These are phyloP conservation scores for Coilia nasus DNA, from an alignment of 2,797 vertebrate species.

Conservation along the genomic window DNA sequence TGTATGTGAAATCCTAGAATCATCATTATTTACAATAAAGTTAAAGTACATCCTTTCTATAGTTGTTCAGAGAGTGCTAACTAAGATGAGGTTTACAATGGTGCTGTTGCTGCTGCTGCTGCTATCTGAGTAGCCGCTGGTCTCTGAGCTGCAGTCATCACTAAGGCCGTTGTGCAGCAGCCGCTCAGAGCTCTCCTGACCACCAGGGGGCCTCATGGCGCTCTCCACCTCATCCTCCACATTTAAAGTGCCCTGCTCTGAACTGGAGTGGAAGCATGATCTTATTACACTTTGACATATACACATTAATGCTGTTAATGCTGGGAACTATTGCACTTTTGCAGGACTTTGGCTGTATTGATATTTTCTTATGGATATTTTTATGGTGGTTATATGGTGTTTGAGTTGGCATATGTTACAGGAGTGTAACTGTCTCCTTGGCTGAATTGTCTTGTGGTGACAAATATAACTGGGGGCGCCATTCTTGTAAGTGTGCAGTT, in stretches of 20 bases:
- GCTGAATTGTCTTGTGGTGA: not conserved
- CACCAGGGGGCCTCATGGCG: conserved; percentile 52
- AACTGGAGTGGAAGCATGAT: conserved; percentile 47
- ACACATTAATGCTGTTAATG: too few relatives aligned
- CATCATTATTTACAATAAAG: too few relatives aligned
- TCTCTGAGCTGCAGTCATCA: conserved; percentile 78
- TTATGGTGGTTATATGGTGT: too few relatives aligned
- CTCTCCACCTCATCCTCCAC: conserved; percentile 69
- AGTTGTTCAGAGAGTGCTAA: too few relatives aligned
- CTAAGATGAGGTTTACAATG: conserved; percentile 51
- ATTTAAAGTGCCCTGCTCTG: conserved; percentile 61
- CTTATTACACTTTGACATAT: not conserved
- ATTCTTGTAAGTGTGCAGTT: not conserved
- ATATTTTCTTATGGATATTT: too few relatives aligned
- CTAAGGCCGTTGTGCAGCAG: conserved; percentile 80
- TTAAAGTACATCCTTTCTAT: too few relatives aligned
- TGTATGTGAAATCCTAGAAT: too few relatives aligned
- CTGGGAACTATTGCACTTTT: not conserved
- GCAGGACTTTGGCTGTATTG: not conserved
- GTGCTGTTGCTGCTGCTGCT: conserved; percentile 65
- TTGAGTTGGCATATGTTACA: too few relatives aligned
- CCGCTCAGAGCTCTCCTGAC: conserved; percentile 50
- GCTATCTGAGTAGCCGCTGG: conserved; percentile 71
- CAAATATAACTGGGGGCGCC: not conserved
- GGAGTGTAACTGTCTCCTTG: not conserved